These are phyloP conservation scores for Cranoglanis bouderius DNA, from an alignment of 2,113 vertebrate genomes.

Conservation along the genomic window DNA sequence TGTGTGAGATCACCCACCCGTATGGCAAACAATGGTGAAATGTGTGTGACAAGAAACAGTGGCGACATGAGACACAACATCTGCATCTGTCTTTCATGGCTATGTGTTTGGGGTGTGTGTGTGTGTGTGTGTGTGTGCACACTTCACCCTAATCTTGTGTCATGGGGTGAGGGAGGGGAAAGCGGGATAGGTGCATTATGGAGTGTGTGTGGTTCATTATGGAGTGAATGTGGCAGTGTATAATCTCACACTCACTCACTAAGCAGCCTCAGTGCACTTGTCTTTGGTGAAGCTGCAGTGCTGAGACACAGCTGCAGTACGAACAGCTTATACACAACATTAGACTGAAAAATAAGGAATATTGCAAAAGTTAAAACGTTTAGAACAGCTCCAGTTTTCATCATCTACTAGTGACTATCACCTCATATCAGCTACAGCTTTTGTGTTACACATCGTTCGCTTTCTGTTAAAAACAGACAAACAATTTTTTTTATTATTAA, in stretches of 20 bases:
- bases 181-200: slow-evolving; percentile 44
- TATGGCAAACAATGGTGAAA: slow-evolving; percentile 56
- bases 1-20: slow-evolving; percentile 40
- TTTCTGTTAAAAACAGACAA: too few species aligned
- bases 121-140: slow-evolving; percentile 50
- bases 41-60: slow-evolving; percentile 82
- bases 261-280: slow-evolving; percentile 30
- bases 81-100: slow-evolving; percentile 64
- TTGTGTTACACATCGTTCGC: background rate
- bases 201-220: slow-evolving; percentile 56
- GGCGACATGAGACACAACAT: slow-evolving; percentile 77
- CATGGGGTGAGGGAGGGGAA: slow-evolving; percentile 43
- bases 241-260: slow-evolving; percentile 48
- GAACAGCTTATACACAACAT: background rate
- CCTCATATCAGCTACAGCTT: background rate
- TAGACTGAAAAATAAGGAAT: background rate
- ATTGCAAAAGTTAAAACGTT: too few species aligned
- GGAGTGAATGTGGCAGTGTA: slow-evolving; percentile 52
- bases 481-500: background rate
- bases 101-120: slow-evolving; percentile 42
- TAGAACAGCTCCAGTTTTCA: background rate
- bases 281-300: background rate
- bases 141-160: slow-evolving; percentile 51
- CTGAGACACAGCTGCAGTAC: slow-evolving; percentile 6
- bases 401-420: background rate